Evolutionary conservation across 2,888 invertebrate genomes (phyloP).

Genomic region (Pedicia rivosa): DNA sequence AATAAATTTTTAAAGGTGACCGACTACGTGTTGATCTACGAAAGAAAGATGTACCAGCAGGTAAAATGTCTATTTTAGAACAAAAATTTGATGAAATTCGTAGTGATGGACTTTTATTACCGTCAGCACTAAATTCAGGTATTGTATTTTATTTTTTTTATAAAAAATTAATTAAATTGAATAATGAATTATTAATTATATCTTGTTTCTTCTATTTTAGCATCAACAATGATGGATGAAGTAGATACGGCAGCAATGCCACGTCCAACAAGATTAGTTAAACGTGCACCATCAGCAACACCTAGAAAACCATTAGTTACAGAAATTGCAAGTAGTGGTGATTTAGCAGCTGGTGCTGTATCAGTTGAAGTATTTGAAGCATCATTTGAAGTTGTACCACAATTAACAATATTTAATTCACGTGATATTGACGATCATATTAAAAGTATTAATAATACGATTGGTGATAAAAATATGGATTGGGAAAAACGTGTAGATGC

Average conservation of each 20-base stretch:
- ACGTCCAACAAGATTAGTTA: constrained; percentile 32
- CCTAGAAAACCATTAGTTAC: constrained; percentile 22
- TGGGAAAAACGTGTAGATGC: constrained; percentile 93
- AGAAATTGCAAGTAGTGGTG: constrained; percentile 19
- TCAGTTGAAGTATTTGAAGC: constrained; percentile 78
- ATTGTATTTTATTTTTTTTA: no score
- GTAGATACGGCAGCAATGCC: constrained; percentile 29
- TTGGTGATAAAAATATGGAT: constrained; percentile 69
- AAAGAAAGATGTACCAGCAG: constrained; percentile 61
- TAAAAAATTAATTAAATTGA: no score
- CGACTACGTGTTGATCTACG: constrained; percentile 65
- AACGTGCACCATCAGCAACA: constrained; percentile 28
- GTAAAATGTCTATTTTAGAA: constrained; percentile 51
- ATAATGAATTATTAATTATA: no score
- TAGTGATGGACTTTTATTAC: constrained; percentile 60
- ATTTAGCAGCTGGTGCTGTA: constrained; percentile 59
- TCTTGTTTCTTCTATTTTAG: no score
- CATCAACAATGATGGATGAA: constrained; percentile 26
- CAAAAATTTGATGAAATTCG: constrained; percentile 78
- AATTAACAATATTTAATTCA: constrained; percentile 65
- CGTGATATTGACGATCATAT: constrained; percentile 73
- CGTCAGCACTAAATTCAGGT: constrained; percentile 39
- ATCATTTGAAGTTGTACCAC: constrained; percentile 70
- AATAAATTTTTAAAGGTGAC: no score
- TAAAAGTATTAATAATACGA: constrained; percentile 50